phyloP scores from a whole-genome alignment of 1,140 invertebrate genomes.

The Rhysida immarginata region DNA sequence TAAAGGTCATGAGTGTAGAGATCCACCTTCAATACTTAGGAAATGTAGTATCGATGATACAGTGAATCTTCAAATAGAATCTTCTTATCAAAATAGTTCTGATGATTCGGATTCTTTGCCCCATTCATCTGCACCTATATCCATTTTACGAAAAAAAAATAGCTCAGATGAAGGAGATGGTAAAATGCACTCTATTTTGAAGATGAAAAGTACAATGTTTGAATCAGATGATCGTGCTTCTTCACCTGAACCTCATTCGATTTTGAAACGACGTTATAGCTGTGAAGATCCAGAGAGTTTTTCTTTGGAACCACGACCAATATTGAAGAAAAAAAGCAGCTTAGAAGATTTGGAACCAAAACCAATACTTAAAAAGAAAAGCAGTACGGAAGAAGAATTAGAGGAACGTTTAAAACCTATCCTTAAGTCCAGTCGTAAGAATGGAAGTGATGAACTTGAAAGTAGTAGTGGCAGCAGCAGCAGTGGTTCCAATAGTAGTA shows the following conservation, averaged over 20 bases:
- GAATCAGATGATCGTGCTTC: not conserved
- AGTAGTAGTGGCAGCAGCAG: conserved; percentile 23
- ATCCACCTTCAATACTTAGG: too few relatives aligned
- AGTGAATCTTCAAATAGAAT: too few relatives aligned
- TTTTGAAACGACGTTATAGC: conserved; percentile 49
- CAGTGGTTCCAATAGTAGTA: not conserved
- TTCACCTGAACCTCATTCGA: conserved; percentile 33
- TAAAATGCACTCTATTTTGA: not conserved
- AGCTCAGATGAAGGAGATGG: conserved; percentile 46
- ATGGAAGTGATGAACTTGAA: conserved; percentile 52
- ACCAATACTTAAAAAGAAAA: conserved; percentile 71
- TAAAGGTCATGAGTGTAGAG: too few relatives aligned
- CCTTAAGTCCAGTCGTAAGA: conserved; percentile 70
- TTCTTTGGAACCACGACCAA: conserved; percentile 47
- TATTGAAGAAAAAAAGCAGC: conserved; percentile 54
- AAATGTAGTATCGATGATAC: too few relatives aligned
- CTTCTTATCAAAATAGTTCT: too few relatives aligned
- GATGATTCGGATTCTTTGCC: too few relatives aligned
- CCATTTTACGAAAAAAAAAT: conserved; percentile 18
- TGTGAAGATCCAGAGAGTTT: conserved; percentile 34
- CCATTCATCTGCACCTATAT: not conserved
- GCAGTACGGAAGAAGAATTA: conserved; percentile 51
- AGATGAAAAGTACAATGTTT: not conserved
- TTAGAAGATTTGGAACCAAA: conserved; percentile 44
- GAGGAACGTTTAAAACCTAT: conserved; percentile 47